phyloP scores from a whole-genome alignment of 2,888 invertebrate species.

The Pogonocherus hispidulus region DNA sequence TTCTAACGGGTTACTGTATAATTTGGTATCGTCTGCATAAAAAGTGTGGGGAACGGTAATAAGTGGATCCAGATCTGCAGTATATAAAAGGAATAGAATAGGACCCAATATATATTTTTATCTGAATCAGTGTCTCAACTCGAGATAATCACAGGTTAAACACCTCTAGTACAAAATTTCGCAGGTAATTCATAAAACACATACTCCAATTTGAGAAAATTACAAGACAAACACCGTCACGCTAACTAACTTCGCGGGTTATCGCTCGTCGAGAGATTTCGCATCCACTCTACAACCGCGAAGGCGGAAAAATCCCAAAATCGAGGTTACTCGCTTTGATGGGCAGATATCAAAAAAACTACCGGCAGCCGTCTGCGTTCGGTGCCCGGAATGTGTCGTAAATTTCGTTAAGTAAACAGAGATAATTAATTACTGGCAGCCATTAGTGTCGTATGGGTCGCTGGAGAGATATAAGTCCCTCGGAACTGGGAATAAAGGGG shows the following conservation, averaged over 20 bases:
- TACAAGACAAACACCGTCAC: not conserved
- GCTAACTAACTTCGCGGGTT: not conserved
- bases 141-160: too few species aligned
- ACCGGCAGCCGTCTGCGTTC: not conserved
- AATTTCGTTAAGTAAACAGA: not conserved
- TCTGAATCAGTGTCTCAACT: too few species aligned
- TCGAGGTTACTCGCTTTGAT: conserved; percentile 32
- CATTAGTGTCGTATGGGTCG: not conserved
- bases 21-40: too few species aligned
- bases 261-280: not conserved
- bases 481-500: not conserved
- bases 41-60: too few species aligned
- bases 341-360: not conserved
- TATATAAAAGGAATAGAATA: too few species aligned
- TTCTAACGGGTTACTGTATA: too few species aligned
- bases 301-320: conserved; percentile 11
- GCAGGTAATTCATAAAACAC: not conserved
- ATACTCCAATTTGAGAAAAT: not conserved
- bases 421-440: not conserved
- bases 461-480: not conserved
- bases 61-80: too few species aligned
- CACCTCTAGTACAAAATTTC: not conserved
- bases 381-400: not conserved
- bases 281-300: not conserved
- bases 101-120: too few species aligned